These are phyloP conservation scores for Crotalus helleri DNA, from an alignment of 2,113 vertebrate genomes.

Conservation along the genomic window DNA sequence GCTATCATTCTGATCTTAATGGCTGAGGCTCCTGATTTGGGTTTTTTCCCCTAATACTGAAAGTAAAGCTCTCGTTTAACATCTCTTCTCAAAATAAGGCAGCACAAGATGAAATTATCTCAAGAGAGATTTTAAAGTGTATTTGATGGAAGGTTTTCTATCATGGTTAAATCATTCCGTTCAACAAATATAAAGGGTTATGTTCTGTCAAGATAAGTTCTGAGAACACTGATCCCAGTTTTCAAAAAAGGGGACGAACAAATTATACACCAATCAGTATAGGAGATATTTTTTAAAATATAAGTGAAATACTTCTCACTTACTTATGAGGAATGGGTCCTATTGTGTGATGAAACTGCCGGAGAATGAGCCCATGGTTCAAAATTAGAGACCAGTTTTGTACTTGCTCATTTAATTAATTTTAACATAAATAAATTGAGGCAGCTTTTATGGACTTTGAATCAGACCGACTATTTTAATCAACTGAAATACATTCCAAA, in stretches of 20 bases:
- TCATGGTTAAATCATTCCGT: neutral
- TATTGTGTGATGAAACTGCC: neutral
- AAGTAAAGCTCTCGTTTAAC: neutral
- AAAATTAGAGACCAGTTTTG: neutral
- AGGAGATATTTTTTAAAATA: neutral
- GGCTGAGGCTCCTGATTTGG: neutral
- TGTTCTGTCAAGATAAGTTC: neutral
- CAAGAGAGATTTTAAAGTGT: neutral
- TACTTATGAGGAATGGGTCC: neutral
- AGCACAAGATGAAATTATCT: neutral
- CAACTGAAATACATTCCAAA: neutral
- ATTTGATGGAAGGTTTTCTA: neutral
- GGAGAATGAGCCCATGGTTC: neutral
- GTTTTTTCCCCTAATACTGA: neutral
- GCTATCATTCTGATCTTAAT: neutral
- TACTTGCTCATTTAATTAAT: neutral
- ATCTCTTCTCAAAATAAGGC: neutral
- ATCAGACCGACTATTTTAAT: neutral
- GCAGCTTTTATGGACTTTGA: neutral
- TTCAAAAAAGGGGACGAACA: neutral
- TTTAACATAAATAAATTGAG: neutral
- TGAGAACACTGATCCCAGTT: neutral
- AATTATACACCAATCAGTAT: neutral
- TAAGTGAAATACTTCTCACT: neutral
- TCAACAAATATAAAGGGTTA: neutral